Conservation (phyloP, 2,113 vertebrate species). For the Phalacrocorax aristotelis region DNA sequence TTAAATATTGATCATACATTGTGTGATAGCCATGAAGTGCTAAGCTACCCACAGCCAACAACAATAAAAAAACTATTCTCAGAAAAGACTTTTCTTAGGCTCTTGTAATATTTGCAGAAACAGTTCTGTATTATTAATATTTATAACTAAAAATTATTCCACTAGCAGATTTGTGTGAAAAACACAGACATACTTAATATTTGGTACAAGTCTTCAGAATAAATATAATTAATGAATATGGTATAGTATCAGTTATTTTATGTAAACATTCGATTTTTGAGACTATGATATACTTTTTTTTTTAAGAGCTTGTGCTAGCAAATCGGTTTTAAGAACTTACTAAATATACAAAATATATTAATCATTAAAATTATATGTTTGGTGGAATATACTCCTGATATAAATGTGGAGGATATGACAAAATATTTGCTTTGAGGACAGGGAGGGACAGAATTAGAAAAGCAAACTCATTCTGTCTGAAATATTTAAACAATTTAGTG, state of each 20-base stretch:
- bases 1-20: neutral
- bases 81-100: neutral
- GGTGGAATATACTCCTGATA: neutral
- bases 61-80: neutral
- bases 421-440: slow-evolving; percentile 6
- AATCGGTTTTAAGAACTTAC: neutral
- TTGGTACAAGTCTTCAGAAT: neutral
- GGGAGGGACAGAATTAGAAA: slow-evolving; percentile 2
- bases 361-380: neutral
- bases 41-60: neutral
- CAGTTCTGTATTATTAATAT: neutral
- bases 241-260: neutral
- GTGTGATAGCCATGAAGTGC: neutral
- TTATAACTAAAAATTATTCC: neutral
- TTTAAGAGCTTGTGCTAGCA: neutral
- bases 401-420: neutral
- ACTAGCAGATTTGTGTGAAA: neutral
- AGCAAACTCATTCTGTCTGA: slow-evolving; percentile 22
- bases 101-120: neutral
- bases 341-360: neutral
- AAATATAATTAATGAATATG: neutral
- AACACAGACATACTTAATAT: neutral
- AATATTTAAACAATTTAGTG: slow-evolving; percentile 44
- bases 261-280: neutral
- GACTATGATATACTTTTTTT: neutral